Evolutionary conservation across 64 coral and sea anemone species (phyloP), one percentile per base, ranked within the genome.

Genomic region (Orbicella faveolata): DNA sequence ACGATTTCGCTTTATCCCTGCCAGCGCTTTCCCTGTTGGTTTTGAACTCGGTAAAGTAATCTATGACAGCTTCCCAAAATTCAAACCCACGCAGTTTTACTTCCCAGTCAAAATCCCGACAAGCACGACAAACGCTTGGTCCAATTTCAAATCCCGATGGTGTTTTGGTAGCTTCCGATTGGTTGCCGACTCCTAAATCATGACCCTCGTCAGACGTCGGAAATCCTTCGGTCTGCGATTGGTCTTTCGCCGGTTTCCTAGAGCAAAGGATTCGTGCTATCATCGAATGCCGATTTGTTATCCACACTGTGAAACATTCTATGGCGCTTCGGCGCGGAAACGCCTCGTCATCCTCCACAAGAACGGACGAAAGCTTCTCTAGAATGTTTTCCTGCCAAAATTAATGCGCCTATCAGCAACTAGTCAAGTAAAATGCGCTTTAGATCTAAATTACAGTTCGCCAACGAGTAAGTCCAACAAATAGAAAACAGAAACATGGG

Each of bases 41-140:
- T 51, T 81, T 75, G 10, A 51, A 76, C 2, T n/a, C 18, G 4
- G 34, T 17, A 18, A 91, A 77, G 64, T 44, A 72, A 21, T 63
- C 34, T 18, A 90, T 88, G 11, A 97, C 36, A n/a, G 84, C 84
- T 30, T 94, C 67, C 77, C 91, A 78, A 36, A 97, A 84, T 67
- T 90, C 75, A 87, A 97, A 63, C 12, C 52, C 92, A n/a, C 92
- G 95, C 15, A 94, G 33, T 82, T 97, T 97, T 1, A 97, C 95
- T 76, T 97, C 95, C 95, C 95, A 97, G 63, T 97, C 95, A 90
- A 97, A 94, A 61, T 97, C 95, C 77, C 93, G 80, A 79, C 87
- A 88, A 7, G 92, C 88, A 48, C 19, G 80, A 68, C 73, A 89
- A 20, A 94, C 23, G 6, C 82, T 85, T 85, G 0, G 82, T 12